These are phyloP conservation scores for Xestia xanthographa DNA, from an alignment of 2,888 invertebrate species.

Conservation along the genomic window DNA sequence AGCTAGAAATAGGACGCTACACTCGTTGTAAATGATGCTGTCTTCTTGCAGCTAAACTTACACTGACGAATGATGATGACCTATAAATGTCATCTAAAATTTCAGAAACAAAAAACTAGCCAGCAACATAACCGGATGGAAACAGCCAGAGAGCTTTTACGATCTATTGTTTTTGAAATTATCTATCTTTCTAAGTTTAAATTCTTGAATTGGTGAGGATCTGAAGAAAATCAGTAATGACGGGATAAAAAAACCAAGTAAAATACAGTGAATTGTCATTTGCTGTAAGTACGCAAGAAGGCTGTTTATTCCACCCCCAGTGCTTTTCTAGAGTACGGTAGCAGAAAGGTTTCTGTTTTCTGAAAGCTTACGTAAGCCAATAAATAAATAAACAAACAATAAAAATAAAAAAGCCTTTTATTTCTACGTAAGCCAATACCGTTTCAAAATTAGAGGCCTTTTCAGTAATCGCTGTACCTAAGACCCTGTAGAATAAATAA, in stretches of 20 bases:
- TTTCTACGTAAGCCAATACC: not conserved
- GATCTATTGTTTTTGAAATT: not conserved
- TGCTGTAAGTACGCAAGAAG: not conserved
- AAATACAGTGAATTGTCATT: too few relatives aligned
- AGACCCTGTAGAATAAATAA: not conserved
- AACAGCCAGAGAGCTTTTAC: not conserved
- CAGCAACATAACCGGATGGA: not conserved
- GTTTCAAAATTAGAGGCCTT: not conserved
- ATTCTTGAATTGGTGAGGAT: not conserved
- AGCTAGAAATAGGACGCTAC: slow-evolving; percentile 38
- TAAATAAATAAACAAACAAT: too few relatives aligned
- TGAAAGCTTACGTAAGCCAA: too few relatives aligned
- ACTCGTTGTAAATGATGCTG: slow-evolving; percentile 37
- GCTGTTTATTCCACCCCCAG: not conserved
- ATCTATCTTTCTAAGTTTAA: not conserved
- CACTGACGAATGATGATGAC: slow-evolving; percentile 14
- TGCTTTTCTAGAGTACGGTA: not conserved
- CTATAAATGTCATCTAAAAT: slow-evolving; percentile 15
- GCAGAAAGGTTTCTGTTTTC: not conserved
- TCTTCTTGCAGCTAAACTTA: slow-evolving; percentile 18
- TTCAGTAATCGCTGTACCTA: not conserved
- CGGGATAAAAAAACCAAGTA: too few relatives aligned
- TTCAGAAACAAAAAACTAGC: not conserved
- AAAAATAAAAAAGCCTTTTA: too few relatives aligned
- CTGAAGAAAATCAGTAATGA: too few relatives aligned